Percentiles rank a stretch among this genome's conserved stretches.
These are phyloP conservation scores for Aphaenogaster rudis DNA, from an alignment of 1,140 invertebrate genomes.

Conservation along the genomic window DNA sequence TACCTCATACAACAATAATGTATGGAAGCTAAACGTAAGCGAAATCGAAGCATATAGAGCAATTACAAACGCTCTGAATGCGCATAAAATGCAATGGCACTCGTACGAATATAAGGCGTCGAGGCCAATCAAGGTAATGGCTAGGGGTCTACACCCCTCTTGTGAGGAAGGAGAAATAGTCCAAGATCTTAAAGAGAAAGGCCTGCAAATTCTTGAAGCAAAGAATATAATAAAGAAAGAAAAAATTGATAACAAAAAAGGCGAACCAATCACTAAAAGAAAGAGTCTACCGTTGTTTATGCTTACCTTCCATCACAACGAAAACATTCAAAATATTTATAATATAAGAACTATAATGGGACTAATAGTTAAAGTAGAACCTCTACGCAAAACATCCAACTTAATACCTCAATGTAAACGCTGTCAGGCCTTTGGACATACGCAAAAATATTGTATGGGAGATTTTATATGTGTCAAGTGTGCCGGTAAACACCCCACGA, in stretches of 20 bases:
- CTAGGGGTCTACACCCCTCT: neutral
- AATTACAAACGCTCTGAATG: too few relatives aligned
- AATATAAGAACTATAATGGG: neutral
- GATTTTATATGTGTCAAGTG: neutral
- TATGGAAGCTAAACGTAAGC: too few relatives aligned
- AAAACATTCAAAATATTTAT: neutral
- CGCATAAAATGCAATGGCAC: too few relatives aligned
- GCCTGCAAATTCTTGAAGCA: neutral
- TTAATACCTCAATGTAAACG: neutral
- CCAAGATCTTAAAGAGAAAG: neutral
- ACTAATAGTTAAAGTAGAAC: neutral
- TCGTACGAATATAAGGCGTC: too few relatives aligned
- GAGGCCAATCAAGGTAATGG: too few relatives aligned
- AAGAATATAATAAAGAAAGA: neutral
- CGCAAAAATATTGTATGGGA: neutral
- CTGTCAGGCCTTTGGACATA: neutral
- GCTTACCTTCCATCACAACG: neutral
- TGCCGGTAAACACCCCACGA: neutral
- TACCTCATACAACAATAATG: too few relatives aligned
- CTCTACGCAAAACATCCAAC: neutral
- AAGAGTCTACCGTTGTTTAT: neutral
- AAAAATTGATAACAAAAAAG: neutral
- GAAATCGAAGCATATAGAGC: too few relatives aligned
- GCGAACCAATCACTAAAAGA: neutral
- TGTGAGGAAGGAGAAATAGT: neutral